These are phyloP conservation scores for Campylorhamphus procurvoides DNA, from an alignment of 2,113 vertebrate genomes.

Conservation along the genomic window DNA sequence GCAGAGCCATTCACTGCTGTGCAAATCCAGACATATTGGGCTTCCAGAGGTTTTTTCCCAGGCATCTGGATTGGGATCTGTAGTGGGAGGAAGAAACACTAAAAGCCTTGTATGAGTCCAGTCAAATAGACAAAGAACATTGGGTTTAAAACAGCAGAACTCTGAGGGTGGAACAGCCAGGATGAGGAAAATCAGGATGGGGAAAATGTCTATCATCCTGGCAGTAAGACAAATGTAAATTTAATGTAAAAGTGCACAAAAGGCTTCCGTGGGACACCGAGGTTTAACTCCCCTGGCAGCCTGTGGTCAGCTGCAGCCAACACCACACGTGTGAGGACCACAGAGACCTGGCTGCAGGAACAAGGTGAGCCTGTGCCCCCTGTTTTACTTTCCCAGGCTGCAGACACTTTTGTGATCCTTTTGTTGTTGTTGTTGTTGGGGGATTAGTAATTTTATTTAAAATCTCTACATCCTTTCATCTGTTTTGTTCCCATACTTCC, in stretches of 20 bases:
- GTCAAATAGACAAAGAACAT: background rate
- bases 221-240: background rate
- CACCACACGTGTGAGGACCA: rapidly evolving
- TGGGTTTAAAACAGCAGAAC: background rate
- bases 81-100: background rate
- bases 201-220: background rate
- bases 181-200: background rate
- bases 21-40: rapidly evolving
- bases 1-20: background rate
- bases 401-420: background rate
- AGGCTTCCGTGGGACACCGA: background rate
- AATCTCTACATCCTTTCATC: background rate
- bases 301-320: background rate
- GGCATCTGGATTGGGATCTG: background rate
- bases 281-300: background rate
- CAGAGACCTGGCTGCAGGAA: background rate
- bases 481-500: background rate
- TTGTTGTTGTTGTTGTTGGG: too few species aligned
- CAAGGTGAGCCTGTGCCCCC: rapidly evolving
- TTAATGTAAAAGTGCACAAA: background rate
- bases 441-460: background rate
- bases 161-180: background rate
- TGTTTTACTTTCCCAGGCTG: background rate
- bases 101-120: background rate
- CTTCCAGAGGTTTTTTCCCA: background rate